phyloP scores from a whole-genome alignment of 2,888 invertebrate species.

The Cataglyphis albicans region DNA sequence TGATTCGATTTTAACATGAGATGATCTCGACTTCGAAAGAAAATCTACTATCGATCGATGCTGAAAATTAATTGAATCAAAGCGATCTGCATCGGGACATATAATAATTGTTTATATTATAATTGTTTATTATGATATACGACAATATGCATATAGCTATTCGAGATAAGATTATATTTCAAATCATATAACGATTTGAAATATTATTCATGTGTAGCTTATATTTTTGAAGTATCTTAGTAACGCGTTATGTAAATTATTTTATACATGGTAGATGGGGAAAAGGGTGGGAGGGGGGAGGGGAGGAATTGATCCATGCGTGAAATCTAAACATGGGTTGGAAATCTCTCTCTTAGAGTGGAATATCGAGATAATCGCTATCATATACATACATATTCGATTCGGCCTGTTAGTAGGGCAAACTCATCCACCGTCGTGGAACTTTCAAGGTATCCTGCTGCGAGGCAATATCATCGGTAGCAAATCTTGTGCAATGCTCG shows the following conservation, averaged over 20 bases:
- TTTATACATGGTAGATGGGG: not conserved
- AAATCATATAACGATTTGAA: not conserved
- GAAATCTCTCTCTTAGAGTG: slow-evolving; percentile 18
- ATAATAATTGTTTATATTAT: slow-evolving; percentile 35
- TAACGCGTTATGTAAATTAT: not conserved
- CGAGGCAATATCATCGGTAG: slow-evolving; percentile 39
- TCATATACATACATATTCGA: not conserved
- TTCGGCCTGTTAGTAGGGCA: not conserved
- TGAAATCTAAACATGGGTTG: not conserved
- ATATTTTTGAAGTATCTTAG: not conserved
- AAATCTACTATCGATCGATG: slow-evolving; percentile 25
- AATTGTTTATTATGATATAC: slow-evolving; percentile 4
- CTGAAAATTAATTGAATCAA: slow-evolving; percentile 40
- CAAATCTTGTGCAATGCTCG: slow-evolving; percentile 29
- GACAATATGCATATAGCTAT: not conserved
- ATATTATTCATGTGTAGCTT: not conserved
- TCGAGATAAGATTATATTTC: not conserved
- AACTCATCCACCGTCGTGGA: slow-evolving; percentile 29
- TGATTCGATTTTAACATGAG: not conserved
- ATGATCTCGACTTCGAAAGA: slow-evolving; percentile 7
- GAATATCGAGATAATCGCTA: slow-evolving; percentile 32
- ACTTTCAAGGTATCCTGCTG: slow-evolving; percentile 36
- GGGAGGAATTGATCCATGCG: not conserved
- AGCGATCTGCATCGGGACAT: slow-evolving; percentile 10
- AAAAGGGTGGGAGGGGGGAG: not conserved